Percentiles rank a stretch among this genome's conserved stretches.
Conservation (phyloP, 1,140 invertebrate genomes). For the Rhopalosiphum padi region DNA sequence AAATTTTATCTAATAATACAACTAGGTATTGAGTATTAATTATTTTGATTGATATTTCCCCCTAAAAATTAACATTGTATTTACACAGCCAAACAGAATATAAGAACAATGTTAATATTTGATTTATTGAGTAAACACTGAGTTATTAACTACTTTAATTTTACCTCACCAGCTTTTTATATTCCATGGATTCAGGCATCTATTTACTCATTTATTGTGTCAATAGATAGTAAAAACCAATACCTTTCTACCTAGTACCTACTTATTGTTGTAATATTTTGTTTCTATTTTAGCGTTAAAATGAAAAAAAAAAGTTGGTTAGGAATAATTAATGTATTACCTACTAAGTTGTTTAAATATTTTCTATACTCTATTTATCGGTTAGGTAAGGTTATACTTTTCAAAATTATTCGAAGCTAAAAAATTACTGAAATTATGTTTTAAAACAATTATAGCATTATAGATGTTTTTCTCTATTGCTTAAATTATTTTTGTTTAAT, state of each 20-base stretch:
- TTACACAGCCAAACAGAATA: not conserved
- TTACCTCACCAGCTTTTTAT: not conserved
- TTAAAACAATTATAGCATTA: too few relatives aligned
- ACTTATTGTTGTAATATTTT: not conserved
- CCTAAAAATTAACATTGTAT: conserved; percentile 14
- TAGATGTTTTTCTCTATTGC: not conserved
- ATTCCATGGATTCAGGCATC: not conserved
- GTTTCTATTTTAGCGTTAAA: not conserved
- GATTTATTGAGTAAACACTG: not conserved
- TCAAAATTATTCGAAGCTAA: not conserved
- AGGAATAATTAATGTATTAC: not conserved
- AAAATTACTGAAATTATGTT: not conserved
- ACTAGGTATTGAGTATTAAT: not conserved
- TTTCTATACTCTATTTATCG: not conserved
- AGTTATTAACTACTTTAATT: not conserved
- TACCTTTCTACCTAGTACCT: not conserved
- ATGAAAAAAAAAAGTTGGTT: not conserved
- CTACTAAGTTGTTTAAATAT: not conserved
- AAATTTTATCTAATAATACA: not conserved
- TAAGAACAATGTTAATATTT: not conserved
- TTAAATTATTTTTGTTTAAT: not conserved
- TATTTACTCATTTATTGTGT: not conserved
- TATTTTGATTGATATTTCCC: not conserved
- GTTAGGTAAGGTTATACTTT: not conserved
- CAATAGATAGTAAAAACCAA: not conserved